A percentile compares a stretch with the other conserved stretches of the same genome.
Evolutionary conservation across 2,888 invertebrate species (phyloP).

Genomic region (Archips crataeganus): DNA sequence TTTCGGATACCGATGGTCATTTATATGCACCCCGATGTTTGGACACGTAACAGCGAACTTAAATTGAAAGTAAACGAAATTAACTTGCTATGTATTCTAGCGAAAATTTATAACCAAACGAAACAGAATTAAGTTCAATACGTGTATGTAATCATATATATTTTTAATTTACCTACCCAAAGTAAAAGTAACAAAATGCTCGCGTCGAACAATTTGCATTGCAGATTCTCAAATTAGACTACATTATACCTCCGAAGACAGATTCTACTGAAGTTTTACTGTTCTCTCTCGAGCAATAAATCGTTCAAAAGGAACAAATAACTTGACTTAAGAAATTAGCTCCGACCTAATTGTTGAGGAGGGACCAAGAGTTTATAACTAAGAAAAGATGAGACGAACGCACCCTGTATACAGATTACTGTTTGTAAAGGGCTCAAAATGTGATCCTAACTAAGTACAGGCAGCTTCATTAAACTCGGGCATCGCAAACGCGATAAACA

Average conservation of each 20-base stretch:
- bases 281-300: conserved; percentile 68
- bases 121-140: background rate
- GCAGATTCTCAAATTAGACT: conserved; percentile 68
- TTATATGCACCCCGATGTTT: conserved; percentile 38
- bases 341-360: conserved; percentile 68
- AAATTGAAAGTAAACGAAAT: conserved; percentile 32
- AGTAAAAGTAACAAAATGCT: conserved; percentile 44
- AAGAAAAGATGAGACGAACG: conserved; percentile 46
- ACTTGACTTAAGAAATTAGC: conserved; percentile 72
- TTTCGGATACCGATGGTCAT: conserved; percentile 28
- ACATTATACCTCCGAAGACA: conserved; percentile 67
- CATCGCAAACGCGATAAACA: conserved; percentile 15
- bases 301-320: conserved; percentile 74
- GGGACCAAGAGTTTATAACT: conserved; percentile 66
- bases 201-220: conserved; percentile 57
- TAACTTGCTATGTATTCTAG: conserved; percentile 18
- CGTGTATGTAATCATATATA: conserved; percentile 25
- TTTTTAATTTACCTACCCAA: conserved; percentile 21
- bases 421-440: conserved; percentile 35
- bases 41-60: conserved; percentile 24
- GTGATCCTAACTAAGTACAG: conserved; percentile 33
- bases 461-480: conserved; percentile 25
- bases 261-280: conserved; percentile 68
- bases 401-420: conserved; percentile 40
- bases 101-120: conserved; percentile 14